phyloP scores from a whole-genome alignment of 2,888 invertebrate species.

The Xestia c-nigrum region DNA sequence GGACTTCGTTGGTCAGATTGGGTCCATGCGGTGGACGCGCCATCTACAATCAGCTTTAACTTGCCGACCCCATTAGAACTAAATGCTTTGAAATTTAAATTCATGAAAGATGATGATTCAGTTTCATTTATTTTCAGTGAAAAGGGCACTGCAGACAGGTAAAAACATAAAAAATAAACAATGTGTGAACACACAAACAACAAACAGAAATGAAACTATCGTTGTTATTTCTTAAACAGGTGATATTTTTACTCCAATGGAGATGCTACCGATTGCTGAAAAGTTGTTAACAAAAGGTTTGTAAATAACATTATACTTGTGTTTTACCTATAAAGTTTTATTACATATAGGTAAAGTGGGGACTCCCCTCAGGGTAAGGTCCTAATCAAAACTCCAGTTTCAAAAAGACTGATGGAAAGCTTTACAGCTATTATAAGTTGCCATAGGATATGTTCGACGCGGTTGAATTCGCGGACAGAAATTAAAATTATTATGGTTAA shows the following conservation, averaged over 20 bases:
- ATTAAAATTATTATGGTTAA: background rate
- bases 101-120: background rate
- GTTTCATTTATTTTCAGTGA: constrained; percentile 34
- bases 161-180: background rate
- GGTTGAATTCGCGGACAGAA: background rate
- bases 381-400: too few relatives aligned
- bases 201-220: background rate
- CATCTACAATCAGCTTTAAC: too few relatives aligned
- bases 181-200: background rate
- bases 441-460: background rate
- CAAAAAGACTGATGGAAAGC: too few relatives aligned
- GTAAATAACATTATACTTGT: constrained; percentile 4
- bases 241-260: constrained; percentile 77
- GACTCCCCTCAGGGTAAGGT: too few relatives aligned
- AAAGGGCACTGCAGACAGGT: constrained; percentile 29
- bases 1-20: too few relatives aligned
- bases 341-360: background rate
- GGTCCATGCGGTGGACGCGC: too few relatives aligned
- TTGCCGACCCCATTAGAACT: too few relatives aligned
- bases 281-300: constrained; percentile 77
- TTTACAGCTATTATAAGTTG: too few relatives aligned
- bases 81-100: background rate
- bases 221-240: constrained; percentile 67
- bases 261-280: constrained; percentile 76
- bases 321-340: background rate